Evolutionary conservation across 2,888 invertebrate species (phyloP).

Genomic region (Chaetoderma sp.): DNA sequence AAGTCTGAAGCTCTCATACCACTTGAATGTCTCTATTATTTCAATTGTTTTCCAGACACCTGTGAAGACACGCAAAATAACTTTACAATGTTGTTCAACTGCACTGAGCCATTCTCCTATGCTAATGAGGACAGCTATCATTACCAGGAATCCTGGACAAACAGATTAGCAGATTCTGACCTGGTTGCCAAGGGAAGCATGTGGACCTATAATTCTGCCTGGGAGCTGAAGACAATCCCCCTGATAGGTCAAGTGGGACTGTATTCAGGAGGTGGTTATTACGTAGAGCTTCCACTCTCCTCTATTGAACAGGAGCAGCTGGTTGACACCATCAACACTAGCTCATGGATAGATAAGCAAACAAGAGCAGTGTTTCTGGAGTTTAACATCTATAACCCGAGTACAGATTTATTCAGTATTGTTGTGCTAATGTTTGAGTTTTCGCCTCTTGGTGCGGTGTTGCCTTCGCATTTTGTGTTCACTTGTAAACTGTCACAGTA

Average conservation of each 20-base stretch:
- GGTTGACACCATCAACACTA: conserved; percentile 29
- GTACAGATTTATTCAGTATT: conserved; percentile 45
- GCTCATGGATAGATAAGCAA: conserved; percentile 45
- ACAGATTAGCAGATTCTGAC: no score
- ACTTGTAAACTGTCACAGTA: conserved; percentile 44
- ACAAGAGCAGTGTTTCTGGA: conserved; percentile 48
- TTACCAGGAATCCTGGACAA: no score
- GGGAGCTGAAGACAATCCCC: conserved; percentile 42
- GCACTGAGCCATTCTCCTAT: no score
- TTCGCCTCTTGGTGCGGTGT: conserved; percentile 36
- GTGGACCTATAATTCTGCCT: conserved; percentile 44
- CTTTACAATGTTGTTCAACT: no score
- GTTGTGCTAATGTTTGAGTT: conserved; percentile 48
- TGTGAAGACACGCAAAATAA: no score
- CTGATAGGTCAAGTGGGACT: conserved; percentile 42
- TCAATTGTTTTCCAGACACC: no score
- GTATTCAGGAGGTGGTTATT: conserved; percentile 55
- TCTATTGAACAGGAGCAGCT: conserved; percentile 3
- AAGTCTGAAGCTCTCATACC: no score
- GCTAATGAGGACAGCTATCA: no score
- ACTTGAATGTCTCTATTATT: no score
- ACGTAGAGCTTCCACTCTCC: conserved; percentile 31
- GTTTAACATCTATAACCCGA: conserved; percentile 48
- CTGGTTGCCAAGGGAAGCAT: no score
- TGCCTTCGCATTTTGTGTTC: conserved; percentile 43